Conservation (phyloP, 2,888 invertebrate genomes). For the Tetragonisca angustula region DNA sequence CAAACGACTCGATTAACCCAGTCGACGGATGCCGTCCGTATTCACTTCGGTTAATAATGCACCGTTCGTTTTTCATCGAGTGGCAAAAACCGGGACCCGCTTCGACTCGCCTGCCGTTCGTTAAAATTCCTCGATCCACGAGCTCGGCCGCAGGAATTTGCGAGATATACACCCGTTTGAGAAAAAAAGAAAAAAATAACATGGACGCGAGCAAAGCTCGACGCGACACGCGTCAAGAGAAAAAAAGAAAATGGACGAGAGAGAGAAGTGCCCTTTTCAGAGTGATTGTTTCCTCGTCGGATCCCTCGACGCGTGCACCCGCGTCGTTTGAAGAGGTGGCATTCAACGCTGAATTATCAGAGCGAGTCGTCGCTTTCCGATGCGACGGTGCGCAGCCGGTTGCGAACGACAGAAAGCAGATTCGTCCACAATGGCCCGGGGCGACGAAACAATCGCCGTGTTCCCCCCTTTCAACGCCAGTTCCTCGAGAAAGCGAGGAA, state of each 20-base stretch:
- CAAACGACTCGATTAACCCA: conserved; percentile 33
- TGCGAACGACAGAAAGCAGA: conserved; percentile 51
- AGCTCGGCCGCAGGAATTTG: background rate
- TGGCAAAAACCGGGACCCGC: background rate
- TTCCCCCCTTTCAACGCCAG: conserved; percentile 1
- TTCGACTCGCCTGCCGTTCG: background rate
- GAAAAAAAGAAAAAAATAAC: too few species aligned
- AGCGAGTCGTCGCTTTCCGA: conserved; percentile 48
- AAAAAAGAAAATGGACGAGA: background rate
- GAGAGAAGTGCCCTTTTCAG: background rate
- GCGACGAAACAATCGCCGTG: conserved; percentile 43
- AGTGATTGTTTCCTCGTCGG: background rate
- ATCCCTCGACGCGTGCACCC: background rate
- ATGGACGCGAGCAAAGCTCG: background rate
- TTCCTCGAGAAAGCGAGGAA: conserved; percentile 48
- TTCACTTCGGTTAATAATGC: background rate
- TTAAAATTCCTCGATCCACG: background rate
- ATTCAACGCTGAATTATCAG: conserved; percentile 49
- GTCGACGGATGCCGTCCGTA: background rate
- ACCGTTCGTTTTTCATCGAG: background rate
- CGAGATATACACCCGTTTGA: background rate
- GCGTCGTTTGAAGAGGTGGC: background rate
- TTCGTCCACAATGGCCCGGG: conserved; percentile 46
- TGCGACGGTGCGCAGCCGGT: conserved; percentile 49
- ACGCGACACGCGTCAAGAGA: too few species aligned